These are phyloP conservation scores for Acrocephalus kingi DNA, from an alignment of 2,113 vertebrate genomes.

Conservation along the genomic window DNA sequence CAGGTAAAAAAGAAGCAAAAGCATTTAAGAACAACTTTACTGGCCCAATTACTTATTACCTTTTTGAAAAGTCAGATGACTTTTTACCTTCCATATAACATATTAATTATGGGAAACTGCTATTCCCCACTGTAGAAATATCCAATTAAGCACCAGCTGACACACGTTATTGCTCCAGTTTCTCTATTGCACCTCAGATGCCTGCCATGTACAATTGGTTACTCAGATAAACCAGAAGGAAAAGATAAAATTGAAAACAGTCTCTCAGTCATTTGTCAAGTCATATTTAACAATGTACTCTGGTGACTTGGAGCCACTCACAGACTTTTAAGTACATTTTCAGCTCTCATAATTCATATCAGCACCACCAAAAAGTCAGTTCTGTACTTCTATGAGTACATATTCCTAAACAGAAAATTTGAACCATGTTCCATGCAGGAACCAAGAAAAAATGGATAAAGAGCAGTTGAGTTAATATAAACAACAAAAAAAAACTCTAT, in stretches of 20 bases:
- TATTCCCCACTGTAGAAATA: not conserved
- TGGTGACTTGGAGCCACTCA: not conserved
- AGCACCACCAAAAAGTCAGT: not conserved
- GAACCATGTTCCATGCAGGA: not conserved
- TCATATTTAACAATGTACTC: not conserved
- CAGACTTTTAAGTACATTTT: not conserved
- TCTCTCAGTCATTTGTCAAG: not conserved
- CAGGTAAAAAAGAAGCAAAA: not conserved
- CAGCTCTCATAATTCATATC: not conserved
- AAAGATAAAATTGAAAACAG: not conserved
- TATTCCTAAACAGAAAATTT: not conserved
- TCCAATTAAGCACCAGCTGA: conserved; percentile 3
- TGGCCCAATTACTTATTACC: not conserved
- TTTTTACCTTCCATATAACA: not conserved
- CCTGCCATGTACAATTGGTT: not conserved
- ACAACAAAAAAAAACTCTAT: not conserved
- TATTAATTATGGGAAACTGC: not conserved
- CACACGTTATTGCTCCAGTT: not conserved
- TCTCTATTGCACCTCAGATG: not conserved
- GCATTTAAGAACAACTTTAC: not conserved
- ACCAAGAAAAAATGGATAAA: not conserved
- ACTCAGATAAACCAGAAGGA: conserved; percentile 13
- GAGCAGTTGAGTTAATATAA: not conserved
- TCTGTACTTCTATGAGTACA: not conserved
- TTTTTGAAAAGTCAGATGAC: not conserved